These are phyloP conservation scores for Bradynema listronoti DNA, from an alignment of 1,140 invertebrate genomes.

Conservation along the genomic window DNA sequence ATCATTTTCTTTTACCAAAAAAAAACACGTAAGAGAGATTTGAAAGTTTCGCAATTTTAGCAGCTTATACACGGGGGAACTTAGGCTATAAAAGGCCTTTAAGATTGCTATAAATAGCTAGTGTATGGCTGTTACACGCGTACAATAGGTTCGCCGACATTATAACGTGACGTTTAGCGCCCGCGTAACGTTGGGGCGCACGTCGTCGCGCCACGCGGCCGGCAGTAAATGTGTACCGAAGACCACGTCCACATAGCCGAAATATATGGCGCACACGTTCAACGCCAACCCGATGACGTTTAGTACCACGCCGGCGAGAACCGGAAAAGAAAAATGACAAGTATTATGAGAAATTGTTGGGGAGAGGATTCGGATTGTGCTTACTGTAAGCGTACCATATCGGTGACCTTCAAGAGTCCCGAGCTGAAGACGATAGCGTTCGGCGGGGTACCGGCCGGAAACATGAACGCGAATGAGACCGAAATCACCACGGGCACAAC, in stretches of 20 bases:
- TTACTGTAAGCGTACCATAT: slow-evolving; percentile 52
- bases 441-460: slow-evolving; percentile 78
- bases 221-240: not conserved
- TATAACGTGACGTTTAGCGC: too few species aligned
- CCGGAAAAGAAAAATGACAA: slow-evolving; percentile 38
- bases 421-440: slow-evolving; percentile 79
- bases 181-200: too few species aligned
- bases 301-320: slow-evolving; percentile 32
- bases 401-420: slow-evolving; percentile 58
- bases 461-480: slow-evolving; percentile 70
- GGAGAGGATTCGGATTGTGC: not conserved
- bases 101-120: too few species aligned
- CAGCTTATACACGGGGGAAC: too few species aligned
- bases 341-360: not conserved
- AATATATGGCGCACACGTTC: slow-evolving; percentile 2
- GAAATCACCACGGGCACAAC: slow-evolving; percentile 75
- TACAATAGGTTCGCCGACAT: too few species aligned
- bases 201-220: not conserved
- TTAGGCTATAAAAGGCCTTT: too few species aligned
- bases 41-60: too few species aligned
- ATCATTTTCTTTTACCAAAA: too few species aligned
- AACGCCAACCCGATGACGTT: slow-evolving; percentile 31
- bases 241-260: not conserved
- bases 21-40: too few species aligned
- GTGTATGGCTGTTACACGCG: too few species aligned